Percentiles rank a stretch among this genome's conserved stretches.
Evolutionary conservation across 1,140 invertebrate species (phyloP).

Genomic region (Drosophila setifemur): DNA sequence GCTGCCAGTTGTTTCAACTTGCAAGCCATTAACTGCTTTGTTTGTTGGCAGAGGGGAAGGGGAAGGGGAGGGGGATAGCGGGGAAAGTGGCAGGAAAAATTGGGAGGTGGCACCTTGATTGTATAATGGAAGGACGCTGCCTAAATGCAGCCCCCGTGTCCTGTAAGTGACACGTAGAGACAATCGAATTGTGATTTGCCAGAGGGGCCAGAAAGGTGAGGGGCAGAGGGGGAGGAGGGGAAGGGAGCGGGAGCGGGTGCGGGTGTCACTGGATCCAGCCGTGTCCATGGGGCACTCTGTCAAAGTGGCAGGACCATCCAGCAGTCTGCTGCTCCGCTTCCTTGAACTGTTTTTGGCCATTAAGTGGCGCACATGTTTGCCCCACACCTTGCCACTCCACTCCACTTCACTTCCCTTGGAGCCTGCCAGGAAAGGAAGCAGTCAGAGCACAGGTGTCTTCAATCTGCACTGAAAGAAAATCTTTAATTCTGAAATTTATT

Average conservation of each 20-base stretch:
- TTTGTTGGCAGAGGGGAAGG: conserved; percentile 11
- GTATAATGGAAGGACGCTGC: conserved; percentile 64
- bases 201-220: background rate
- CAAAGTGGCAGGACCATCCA: conserved; percentile 52
- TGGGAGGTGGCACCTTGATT: conserved; percentile 46
- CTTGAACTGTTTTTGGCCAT: conserved; percentile 52
- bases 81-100: conserved; percentile 31
- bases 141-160: conserved; percentile 58
- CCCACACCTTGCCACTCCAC: conserved; percentile 10
- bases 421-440: conserved; percentile 6
- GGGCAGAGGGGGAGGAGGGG: background rate
- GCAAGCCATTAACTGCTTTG: conserved; percentile 70
- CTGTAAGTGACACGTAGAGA: conserved; percentile 76
- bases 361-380: conserved; percentile 62
- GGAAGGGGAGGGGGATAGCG: background rate
- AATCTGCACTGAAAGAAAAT: conserved; percentile 23
- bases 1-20: conserved; percentile 46
- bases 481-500: conserved; percentile 14
- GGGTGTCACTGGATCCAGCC: background rate
- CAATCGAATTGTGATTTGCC: conserved; percentile 77
- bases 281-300: conserved; percentile 48
- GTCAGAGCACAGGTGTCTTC: conserved; percentile 43
- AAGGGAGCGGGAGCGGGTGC: background rate
- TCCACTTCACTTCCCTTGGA: conserved; percentile 10
- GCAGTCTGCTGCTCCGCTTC: conserved; percentile 28